Evolutionary conservation across 2,113 vertebrate species (phyloP), one percentile per base, ranked within the genome.

Genomic region (Riparia riparia): DNA sequence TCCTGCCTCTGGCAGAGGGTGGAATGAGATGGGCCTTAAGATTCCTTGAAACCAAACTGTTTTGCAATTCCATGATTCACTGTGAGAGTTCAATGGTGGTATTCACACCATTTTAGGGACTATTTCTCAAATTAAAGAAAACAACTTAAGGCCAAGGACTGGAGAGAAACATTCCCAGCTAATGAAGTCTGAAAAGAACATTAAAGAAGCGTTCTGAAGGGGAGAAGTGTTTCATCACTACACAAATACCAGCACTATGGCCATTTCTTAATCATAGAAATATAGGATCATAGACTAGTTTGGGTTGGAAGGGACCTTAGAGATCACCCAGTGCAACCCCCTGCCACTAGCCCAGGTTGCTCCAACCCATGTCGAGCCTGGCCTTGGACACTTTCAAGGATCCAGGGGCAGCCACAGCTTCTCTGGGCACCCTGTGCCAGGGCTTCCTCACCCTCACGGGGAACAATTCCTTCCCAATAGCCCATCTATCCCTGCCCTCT

Each of bases 341-440:
- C 44, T 51, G 60, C 12, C 86, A 82, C 39, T 11, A 1, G 0
- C 19, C 61, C 28, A 74, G n/a, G 5, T 0, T 29, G n/a, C 61
- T 68, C 65, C n/a, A 53, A 39, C 2, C 14, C 45, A 9, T 2
- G 2, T 53, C 44, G 37, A 81, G 0, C 28, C 53, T 4, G 13
- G 47, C 14, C 47, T 61, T 15, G 45, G 69, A 18, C n/a, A 41
- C 24, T 74, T 1, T 0, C 29, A 69, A 9, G 41, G 29, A 47
- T 53, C 60, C 42, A 66, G 20, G 9, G 20, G 24, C 61, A 82
- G 24, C 45, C 61, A 74, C 45, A 82, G 61, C 20, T 68, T 41
- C 47, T 31, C 47, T 82, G 45, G 12, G 44, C 24, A 74, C 2
- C 28, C 28, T 39, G 39, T 60, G 18, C 8, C 45, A 54, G 29